Conservation (phyloP, 2,888 invertebrate species). For the Rhagophthalmus giganteus region DNA sequence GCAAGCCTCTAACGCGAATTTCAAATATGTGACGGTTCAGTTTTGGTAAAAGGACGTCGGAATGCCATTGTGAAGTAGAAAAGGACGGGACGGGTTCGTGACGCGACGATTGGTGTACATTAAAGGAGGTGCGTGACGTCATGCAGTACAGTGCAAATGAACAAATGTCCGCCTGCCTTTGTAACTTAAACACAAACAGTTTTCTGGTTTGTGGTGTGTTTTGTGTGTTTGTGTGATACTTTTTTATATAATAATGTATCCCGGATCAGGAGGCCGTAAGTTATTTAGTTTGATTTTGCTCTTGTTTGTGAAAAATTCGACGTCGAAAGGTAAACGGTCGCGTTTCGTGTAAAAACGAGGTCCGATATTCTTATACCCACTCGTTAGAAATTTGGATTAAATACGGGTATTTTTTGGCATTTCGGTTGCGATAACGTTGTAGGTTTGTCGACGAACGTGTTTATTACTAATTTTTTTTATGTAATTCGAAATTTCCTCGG, state of each 20-base stretch:
- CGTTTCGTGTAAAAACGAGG: neutral
- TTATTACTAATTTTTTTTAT: too few species aligned
- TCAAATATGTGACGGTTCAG: neutral
- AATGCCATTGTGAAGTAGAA: slow-evolving; percentile 1
- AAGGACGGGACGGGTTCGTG: neutral
- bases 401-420: too few species aligned
- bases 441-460: too few species aligned
- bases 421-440: too few species aligned
- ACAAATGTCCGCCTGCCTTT: slow-evolving; percentile 56
- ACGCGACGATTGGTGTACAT: slow-evolving; percentile 1
- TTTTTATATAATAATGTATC: slow-evolving; percentile 51
- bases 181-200: slow-evolving; percentile 49
- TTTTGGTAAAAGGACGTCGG: neutral
- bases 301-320: neutral
- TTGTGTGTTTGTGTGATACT: slow-evolving; percentile 51
- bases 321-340: neutral
- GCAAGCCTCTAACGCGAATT: neutral
- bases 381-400: too few species aligned
- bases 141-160: slow-evolving; percentile 54
- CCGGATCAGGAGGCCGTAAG: slow-evolving; percentile 55
- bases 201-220: slow-evolving; percentile 52
- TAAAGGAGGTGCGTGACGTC: slow-evolving; percentile 44
- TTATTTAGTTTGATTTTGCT: slow-evolving; percentile 24
- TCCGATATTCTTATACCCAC: neutral
- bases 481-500: too few species aligned